phyloP scores from a whole-genome alignment of 2,797 vertebrate genomes.

The Eulemur mongoz region DNA sequence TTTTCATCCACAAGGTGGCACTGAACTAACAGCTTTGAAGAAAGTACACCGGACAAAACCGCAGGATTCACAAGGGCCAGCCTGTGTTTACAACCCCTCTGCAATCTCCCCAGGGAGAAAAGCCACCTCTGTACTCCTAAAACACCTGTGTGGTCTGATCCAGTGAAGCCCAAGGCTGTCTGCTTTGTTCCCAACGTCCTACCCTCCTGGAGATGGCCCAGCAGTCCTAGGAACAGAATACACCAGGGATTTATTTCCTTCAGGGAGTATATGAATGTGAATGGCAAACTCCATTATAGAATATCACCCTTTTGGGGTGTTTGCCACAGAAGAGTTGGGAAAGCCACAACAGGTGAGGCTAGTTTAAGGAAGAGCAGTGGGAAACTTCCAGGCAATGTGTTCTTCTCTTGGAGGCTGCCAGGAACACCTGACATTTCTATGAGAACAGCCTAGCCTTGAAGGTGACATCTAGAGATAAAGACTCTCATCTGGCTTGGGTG shows the following conservation, averaged over 20 bases:
- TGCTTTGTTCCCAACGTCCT: not conserved
- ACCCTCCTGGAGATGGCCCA: not conserved
- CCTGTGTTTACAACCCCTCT: not conserved
- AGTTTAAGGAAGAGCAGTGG: not conserved
- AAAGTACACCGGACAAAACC: not conserved
- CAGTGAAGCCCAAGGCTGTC: not conserved
- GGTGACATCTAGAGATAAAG: not conserved
- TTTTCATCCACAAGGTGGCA: constrained; percentile 82
- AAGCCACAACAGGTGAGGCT: not conserved
- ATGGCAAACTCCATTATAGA: not conserved
- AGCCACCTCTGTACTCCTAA: not conserved
- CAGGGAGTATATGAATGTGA: not conserved
- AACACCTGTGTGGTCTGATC: not conserved
- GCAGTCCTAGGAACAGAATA: not conserved
- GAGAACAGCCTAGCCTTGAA: not conserved
- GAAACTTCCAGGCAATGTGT: not conserved
- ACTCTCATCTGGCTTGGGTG: not conserved
- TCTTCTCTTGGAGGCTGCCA: not conserved
- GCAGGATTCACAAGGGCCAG: not conserved
- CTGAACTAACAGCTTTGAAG: constrained; percentile 66
- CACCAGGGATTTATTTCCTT: not conserved
- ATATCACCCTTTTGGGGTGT: too few species aligned
- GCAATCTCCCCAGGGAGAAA: not conserved
- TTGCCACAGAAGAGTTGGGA: not conserved
- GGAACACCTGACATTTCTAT: not conserved